phyloP scores from a whole-genome alignment of 2,113 vertebrate genomes.

The Notarius lentiginosus region DNA sequence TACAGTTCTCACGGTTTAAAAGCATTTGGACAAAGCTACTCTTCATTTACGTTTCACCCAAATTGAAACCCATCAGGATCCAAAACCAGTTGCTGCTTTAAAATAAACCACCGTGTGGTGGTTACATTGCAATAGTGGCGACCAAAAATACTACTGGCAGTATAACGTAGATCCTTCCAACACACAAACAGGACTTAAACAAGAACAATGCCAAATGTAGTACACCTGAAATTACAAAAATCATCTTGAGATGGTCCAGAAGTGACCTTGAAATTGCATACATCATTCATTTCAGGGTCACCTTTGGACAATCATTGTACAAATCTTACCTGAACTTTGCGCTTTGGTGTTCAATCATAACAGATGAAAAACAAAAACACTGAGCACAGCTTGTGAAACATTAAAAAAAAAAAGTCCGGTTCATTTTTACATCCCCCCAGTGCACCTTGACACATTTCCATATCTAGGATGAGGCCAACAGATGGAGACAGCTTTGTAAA shows the following conservation, averaged over 20 bases:
- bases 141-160: background rate
- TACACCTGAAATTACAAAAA: background rate
- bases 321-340: background rate
- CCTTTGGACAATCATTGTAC: background rate
- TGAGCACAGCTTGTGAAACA: background rate
- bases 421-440: background rate
- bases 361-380: background rate
- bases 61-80: background rate
- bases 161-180: background rate
- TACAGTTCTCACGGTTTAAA: background rate
- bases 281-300: background rate
- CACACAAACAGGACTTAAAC: background rate
- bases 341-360: background rate
- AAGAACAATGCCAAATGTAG: background rate
- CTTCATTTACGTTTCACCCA: background rate
- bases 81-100: background rate
- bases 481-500: conserved; percentile 10
- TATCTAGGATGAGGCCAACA: background rate
- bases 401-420: background rate
- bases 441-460: background rate
- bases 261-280: background rate
- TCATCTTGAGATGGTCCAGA: background rate
- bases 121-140: background rate
- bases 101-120: background rate
- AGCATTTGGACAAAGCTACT: background rate